Conservation (phyloP, 2,797 vertebrate species). For the Rhinoraja longicauda region DNA sequence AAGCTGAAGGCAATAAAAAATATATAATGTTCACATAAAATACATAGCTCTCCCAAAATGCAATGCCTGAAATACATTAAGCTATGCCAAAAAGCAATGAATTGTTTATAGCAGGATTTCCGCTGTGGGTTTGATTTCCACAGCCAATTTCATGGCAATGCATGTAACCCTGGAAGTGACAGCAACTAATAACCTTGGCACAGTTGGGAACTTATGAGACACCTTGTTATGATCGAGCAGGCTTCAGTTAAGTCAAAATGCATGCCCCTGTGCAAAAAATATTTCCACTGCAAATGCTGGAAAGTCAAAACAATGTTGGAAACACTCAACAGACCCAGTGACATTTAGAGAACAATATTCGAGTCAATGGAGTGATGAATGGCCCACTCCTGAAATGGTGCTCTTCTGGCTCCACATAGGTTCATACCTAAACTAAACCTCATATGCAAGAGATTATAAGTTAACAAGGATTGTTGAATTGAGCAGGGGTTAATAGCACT, state of each 20-base stretch:
- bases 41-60: neutral
- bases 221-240: neutral
- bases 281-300: neutral
- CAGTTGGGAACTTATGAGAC: neutral
- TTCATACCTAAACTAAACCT: neutral
- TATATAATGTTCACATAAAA: neutral
- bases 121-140: neutral
- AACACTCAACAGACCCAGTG: neutral
- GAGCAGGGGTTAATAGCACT: neutral
- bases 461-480: neutral
- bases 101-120: neutral
- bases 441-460: too few relatives aligned
- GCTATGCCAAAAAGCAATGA: neutral
- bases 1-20: conserved; percentile 2
- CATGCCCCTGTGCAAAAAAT: neutral
- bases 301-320: too few relatives aligned
- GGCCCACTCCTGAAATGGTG: neutral
- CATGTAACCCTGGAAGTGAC: neutral
- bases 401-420: too few relatives aligned
- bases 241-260: neutral
- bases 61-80: neutral
- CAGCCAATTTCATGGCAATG: neutral
- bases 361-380: neutral
- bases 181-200: neutral
- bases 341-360: neutral